phyloP scores from a whole-genome alignment of 2,888 invertebrate species.

The Euzetes globulus region DNA sequence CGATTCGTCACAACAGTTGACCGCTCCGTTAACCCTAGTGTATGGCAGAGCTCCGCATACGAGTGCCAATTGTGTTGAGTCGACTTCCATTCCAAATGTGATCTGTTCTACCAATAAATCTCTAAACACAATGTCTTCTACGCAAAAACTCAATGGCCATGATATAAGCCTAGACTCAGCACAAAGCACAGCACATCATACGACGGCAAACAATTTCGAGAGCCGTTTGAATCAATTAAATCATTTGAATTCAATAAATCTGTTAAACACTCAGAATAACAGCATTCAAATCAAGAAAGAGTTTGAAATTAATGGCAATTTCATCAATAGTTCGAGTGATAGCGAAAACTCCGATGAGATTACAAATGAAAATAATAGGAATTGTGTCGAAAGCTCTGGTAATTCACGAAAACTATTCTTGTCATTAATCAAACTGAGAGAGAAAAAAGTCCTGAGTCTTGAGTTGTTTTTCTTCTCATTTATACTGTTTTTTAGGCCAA shows the following conservation, averaged over 20 bases:
- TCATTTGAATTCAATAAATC: constrained; percentile 22
- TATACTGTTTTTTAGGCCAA: not conserved
- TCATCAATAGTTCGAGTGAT: constrained; percentile 1
- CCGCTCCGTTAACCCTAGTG: constrained; percentile 1
- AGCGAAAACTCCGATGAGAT: not conserved
- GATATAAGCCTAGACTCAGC: not conserved
- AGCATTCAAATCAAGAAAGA: constrained; percentile 1
- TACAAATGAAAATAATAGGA: not conserved
- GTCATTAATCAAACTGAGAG: not conserved
- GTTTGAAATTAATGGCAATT: constrained; percentile 7
- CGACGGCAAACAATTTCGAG: not conserved
- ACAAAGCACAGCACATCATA: not conserved
- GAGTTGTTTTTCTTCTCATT: not conserved
- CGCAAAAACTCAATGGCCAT: not conserved
- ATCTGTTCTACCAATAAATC: constrained; percentile 20
- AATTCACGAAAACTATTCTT: not conserved
- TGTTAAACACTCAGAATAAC: not conserved
- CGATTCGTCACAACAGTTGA: constrained; percentile 14
- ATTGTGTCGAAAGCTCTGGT: not conserved
- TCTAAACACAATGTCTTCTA: not conserved
- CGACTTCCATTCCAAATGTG: constrained; percentile 12
- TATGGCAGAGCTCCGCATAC: not conserved
- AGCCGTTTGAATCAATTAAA: constrained; percentile 14
- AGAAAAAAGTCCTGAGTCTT: too few species aligned
- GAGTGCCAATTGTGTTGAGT: not conserved